phyloP scores from a whole-genome alignment of 2,113 vertebrate species.

The Paratilapia polleni region DNA sequence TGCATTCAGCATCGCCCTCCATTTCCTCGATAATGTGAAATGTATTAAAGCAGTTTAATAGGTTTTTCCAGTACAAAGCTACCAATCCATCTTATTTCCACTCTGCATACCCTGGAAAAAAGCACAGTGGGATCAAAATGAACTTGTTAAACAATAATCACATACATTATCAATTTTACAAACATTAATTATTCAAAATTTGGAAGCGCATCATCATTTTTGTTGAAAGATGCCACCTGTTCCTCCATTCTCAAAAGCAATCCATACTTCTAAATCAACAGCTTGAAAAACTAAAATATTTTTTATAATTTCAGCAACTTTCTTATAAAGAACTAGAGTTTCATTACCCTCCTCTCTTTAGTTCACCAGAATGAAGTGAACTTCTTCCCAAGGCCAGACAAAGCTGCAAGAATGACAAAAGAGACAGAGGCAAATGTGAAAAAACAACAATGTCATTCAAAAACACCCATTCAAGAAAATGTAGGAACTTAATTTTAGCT shows the following conservation, averaged over 20 bases:
- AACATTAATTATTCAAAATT: neutral
- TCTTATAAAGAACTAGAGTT: neutral
- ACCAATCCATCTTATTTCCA: constrained; percentile 74
- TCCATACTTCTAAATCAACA: neutral
- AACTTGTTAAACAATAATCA: constrained; percentile 3
- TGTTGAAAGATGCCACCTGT: constrained; percentile 2
- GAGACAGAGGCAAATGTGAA: constrained; percentile 28
- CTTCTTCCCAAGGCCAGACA: constrained; percentile 98
- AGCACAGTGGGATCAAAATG: constrained; percentile 20
- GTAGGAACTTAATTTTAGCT: neutral
- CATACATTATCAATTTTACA: neutral
- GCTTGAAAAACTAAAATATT: neutral
- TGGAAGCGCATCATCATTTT: neutral
- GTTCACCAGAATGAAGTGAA: constrained; percentile 99
- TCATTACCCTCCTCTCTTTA: constrained; percentile 84
- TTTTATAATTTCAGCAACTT: neutral
- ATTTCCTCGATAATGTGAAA: constrained; percentile 70
- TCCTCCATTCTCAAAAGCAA: neutral
- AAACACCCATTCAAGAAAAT: neutral
- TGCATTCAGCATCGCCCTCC: constrained; percentile 81
- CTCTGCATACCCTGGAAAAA: constrained; percentile 50
- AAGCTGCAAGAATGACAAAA: constrained; percentile 78
- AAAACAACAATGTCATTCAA: neutral
- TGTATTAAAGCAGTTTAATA: constrained; percentile 84
- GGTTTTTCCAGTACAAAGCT: constrained; percentile 89